Evolutionary conservation across 1,140 invertebrate species (phyloP), one percentile per base, ranked within the genome.

Genomic region (Linepithema humile): DNA sequence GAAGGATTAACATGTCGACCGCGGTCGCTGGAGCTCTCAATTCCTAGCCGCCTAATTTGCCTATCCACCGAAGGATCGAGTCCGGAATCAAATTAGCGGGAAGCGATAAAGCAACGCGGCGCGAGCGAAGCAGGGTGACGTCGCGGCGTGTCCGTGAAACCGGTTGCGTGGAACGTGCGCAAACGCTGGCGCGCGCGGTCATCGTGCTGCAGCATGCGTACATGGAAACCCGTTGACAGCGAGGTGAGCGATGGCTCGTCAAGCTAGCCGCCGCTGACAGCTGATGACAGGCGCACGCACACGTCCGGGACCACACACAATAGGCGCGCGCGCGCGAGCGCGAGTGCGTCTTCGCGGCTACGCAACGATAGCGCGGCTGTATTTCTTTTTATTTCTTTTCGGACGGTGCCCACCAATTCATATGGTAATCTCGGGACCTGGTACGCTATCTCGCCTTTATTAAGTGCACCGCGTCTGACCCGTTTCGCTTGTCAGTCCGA

Each of bases 231-330:
- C 86, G 90, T 90, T 85, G 89, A 90, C 88, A 87, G 85, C 50
- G 64, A 85, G 77, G 85, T 87, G 90, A 91, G 70, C 82, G 88
- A 91, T 91, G 83, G 87, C 85, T 91, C 87, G 89, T 91, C 90
- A 91, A 85, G 82, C 77, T 83, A 70, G 78, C 73, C 57, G 78
- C 82, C 60, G 62, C 82, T 86, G 87, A 87, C 87, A 91, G 77
- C 64, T 84, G 90, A 91, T 90, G 90, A 92, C 85, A 90, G 35
- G 55, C 72, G 53, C 88, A 83, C 85, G 74, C 62, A 83, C 85
- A 87, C 69, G 62, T 45, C 15, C 57, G 23, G 45, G 88, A 90
- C 87, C 85, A 89, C 90, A 90, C 88, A 89, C 84, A 91, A 90
- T 85, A 87, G 78, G 15, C 50, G 57, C 15, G 35, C 29, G 45